Evolutionary conservation across 2,888 invertebrate genomes (phyloP).

Genomic region (Eristalinus sepulchralis): DNA sequence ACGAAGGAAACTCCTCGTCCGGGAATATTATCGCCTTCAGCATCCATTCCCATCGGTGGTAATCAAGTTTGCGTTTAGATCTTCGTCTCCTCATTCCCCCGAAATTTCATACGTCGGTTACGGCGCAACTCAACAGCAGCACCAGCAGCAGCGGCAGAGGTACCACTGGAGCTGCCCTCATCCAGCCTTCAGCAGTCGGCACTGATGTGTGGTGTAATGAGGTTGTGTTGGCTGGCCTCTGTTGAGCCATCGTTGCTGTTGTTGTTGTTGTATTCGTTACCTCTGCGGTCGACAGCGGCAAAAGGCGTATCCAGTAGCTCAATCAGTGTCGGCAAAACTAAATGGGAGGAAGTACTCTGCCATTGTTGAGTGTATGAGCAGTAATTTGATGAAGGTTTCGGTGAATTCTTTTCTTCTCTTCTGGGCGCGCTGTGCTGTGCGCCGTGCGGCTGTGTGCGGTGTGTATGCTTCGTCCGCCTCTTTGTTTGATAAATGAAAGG

Average conservation of each 20-base stretch:
- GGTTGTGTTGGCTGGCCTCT: constrained; percentile 49
- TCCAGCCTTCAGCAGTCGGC: not conserved
- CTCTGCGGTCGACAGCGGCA: constrained; percentile 23
- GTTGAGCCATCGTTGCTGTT: constrained; percentile 15
- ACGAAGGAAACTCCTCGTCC: constrained; percentile 36
- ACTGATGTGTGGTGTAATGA: constrained; percentile 61
- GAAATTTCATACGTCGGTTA: not conserved
- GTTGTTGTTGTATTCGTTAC: constrained; percentile 3
- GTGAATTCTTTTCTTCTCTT: constrained; percentile 33
- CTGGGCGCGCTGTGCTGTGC: not conserved
- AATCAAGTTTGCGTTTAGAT: constrained; percentile 71
- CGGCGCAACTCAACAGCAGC: not conserved
- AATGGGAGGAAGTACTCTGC: constrained; percentile 68
- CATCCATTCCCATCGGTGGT: constrained; percentile 71
- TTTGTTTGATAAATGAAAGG: constrained; percentile 53
- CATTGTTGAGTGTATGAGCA: constrained; percentile 60
- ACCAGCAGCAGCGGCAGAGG: not conserved
- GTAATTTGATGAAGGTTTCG: constrained; percentile 63
- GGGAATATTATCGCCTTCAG: constrained; percentile 70
- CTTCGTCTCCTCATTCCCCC: constrained; percentile 36
- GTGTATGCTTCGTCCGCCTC: not conserved
- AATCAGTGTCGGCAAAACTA: constrained; percentile 71
- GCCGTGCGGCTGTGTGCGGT: too few species aligned
- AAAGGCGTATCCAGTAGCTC: constrained; percentile 70
- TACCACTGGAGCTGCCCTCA: not conserved